These are phyloP conservation scores for Neogobius melanostomus DNA, from an alignment of 2,113 vertebrate species.

Conservation along the genomic window DNA sequence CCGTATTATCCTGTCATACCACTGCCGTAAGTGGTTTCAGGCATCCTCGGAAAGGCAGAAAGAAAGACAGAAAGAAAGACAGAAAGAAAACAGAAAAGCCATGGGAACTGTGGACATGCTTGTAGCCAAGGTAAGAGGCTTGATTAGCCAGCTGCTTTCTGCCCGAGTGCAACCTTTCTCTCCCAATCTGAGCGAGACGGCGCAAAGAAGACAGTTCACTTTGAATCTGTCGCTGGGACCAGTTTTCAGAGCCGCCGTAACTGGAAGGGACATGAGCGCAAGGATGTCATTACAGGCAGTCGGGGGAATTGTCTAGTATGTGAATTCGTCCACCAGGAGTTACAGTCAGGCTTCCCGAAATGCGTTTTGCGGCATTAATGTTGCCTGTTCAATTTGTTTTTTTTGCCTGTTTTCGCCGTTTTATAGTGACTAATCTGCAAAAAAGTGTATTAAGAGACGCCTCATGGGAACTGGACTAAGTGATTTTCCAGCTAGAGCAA, in stretches of 20 bases:
- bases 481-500: constrained; percentile 14
- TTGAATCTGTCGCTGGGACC: constrained; percentile 26
- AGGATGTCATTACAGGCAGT: constrained; percentile 20
- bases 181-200: constrained; percentile 17
- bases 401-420: constrained; percentile 3
- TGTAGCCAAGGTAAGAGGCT: constrained; percentile 17
- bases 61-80: too few relatives aligned
- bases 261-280: constrained; percentile 34
- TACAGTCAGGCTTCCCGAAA: neutral
- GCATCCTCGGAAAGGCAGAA: neutral
- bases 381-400: neutral
- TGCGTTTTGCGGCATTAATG: neutral
- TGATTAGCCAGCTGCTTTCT: constrained; percentile 48
- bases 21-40: constrained; percentile 55
- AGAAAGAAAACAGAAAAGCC: neutral
- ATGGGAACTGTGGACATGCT: constrained; percentile 36
- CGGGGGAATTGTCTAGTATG: neutral
- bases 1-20: constrained; percentile 52
- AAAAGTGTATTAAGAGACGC: constrained; percentile 1
- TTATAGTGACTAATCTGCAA: constrained; percentile 1
- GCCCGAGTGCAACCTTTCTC: constrained; percentile 32
- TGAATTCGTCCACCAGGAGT: constrained; percentile 34
- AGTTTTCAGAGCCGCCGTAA: constrained; percentile 39
- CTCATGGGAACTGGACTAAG: neutral
- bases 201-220: constrained; percentile 22